Evolutionary conservation across 30 jellyfish, hydroid and myxozoan species (phyloP), one percentile per base, ranked within the genome.

Genomic region (Aurelia sp.): DNA sequence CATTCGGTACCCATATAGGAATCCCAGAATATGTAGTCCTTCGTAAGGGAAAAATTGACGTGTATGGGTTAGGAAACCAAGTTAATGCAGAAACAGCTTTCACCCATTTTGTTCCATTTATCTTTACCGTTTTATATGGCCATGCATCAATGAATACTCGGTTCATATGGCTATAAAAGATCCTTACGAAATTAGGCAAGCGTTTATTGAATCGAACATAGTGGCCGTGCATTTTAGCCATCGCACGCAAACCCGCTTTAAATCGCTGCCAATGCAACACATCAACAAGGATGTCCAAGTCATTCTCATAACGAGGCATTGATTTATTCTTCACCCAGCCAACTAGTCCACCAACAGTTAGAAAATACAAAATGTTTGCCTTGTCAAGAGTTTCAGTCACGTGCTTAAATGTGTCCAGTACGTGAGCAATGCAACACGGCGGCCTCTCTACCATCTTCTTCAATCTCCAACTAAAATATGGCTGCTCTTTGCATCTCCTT

Each of bases 341-440:
- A 6, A 86, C 63, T 15, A 86, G 76, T 1, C 90, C 96, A 31
- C 96, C 96, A 3, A 75, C 82, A 1, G 76, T 61, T 57, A 85
- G 52, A 40, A 61, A 85, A 58, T 76, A 77, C 58, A 13, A 63
- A 3, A 66, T 78, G 27, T 72, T 40, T 7, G 51, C 18, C 31
- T 30, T 33, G 27, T 60, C 82, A 11, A 86, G 89, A 23, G 41
- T 59, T 8, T 19, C n/a, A 1, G 81, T 57, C 15, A 86, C 76
- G 33, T 76, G 89, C 27, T 17, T 35, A 53, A 71, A 86, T 52
- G 70, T 52, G 12, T 86, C 96, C 60, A 86, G 23, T 13, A 86
- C 67, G 59, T 85, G 95, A 15, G 78, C 81, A 3, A 73, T 52
- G 47, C 95, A 85, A 53, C 95, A 85, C 11, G 95, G 95, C 66